Percentiles rank a stretch among this genome's conserved stretches.
These are phyloP conservation scores for Alcedo quadribrachys DNA, from an alignment of 2,797 vertebrate genomes.

Conservation along the genomic window DNA sequence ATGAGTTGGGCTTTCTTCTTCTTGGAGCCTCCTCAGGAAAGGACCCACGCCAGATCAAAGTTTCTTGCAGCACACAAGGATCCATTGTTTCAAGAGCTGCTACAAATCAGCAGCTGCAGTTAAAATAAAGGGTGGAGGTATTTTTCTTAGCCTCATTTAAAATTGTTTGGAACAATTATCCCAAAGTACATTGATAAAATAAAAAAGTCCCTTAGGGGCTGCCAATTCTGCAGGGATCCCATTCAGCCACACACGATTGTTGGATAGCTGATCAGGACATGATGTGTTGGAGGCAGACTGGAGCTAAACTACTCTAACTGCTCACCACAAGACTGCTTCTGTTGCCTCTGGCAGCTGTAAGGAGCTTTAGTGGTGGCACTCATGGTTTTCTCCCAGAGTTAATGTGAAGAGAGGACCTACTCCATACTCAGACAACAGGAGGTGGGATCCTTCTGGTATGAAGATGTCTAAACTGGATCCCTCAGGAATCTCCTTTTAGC, in stretches of 20 bases:
- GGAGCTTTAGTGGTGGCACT: background rate
- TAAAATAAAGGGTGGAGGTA: background rate
- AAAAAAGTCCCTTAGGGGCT: background rate
- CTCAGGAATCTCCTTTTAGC: background rate
- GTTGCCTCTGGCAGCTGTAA: background rate
- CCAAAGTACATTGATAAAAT: background rate
- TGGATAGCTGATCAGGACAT: background rate
- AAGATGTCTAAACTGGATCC: background rate
- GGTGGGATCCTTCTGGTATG: background rate
- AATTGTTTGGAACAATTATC: background rate
- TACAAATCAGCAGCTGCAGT: background rate
- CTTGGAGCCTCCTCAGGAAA: background rate
- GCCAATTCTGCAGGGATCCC: background rate
- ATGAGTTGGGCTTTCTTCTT: background rate
- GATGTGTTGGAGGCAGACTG: background rate
- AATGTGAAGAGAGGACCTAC: background rate
- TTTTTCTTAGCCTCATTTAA: conserved; percentile 10
- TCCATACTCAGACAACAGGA: background rate
- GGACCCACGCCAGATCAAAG: background rate
- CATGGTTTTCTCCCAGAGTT: background rate
- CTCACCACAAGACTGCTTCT: background rate
- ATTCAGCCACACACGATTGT: background rate
- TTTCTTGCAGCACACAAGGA: background rate
- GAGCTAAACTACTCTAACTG: background rate
- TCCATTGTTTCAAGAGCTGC: background rate